Evolutionary conservation across 2,888 invertebrate species (phyloP).

Genomic region (Chironomus tentans): DNA sequence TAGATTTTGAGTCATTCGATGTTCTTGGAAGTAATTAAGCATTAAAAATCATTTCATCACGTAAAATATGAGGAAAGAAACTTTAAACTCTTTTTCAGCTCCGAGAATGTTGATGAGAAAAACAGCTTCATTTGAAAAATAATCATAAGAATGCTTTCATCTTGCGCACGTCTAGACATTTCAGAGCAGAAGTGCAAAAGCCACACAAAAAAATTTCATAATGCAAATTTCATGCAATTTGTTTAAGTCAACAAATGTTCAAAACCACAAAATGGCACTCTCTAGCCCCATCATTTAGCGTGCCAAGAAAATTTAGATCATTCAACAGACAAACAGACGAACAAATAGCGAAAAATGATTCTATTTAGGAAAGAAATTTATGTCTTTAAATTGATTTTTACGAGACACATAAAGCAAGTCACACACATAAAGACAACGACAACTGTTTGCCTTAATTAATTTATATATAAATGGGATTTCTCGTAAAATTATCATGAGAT

Average conservation of each 20-base stretch:
- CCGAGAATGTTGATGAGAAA: too few relatives aligned
- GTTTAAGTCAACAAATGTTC: background rate
- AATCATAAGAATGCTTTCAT: background rate
- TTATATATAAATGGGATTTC: background rate
- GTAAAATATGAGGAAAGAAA: background rate
- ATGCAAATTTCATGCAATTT: too few relatives aligned
- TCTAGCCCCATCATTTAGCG: background rate
- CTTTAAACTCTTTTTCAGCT: too few relatives aligned
- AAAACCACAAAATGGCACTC: background rate
- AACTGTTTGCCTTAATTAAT: background rate
- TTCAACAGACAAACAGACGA: background rate
- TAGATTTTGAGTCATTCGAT: background rate
- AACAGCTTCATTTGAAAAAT: background rate
- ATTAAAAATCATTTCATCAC: background rate
- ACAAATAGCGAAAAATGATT: background rate
- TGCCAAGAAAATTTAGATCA: background rate
- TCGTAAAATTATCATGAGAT: background rate
- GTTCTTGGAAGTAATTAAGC: background rate
- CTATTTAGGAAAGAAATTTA: constrained; percentile 1
- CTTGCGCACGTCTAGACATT: background rate
- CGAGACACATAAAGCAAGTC: constrained; percentile 1
- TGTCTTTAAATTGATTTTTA: constrained; percentile 10
- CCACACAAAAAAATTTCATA: background rate
- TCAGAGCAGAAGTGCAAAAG: background rate
- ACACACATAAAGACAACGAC: background rate